These are phyloP conservation scores for Halisarca cf. caerulea DNA, from an alignment of 37 sponge, comb jelly and placozoan species.

Conservation along the genomic window DNA sequence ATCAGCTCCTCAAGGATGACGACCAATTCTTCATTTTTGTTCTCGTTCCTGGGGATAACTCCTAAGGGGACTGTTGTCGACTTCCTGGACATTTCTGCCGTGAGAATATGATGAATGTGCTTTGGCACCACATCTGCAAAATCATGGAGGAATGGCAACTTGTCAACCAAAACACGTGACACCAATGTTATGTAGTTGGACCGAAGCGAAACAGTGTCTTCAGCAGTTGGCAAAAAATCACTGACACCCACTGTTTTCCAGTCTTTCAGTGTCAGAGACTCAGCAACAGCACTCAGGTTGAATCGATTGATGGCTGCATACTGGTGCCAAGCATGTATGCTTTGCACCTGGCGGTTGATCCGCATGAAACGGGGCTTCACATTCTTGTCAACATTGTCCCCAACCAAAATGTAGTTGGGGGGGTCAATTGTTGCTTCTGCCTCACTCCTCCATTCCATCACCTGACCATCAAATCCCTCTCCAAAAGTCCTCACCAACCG, in stretches of 20 bases:
- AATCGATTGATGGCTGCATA: slow-evolving; percentile 11
- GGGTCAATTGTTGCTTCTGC: too few relatives aligned
- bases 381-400: slow-evolving; percentile 29
- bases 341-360: background rate
- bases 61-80: slow-evolving; percentile 3
- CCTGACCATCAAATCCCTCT: background rate
- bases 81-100: slow-evolving; percentile 17
- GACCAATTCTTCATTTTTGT: slow-evolving; percentile 33
- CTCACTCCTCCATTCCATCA: background rate
- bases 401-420: background rate
- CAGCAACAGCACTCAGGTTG: background rate
- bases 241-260: background rate
- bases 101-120: slow-evolving; percentile 15
- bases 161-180: background rate
- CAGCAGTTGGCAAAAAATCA: background rate
- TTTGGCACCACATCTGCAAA: background rate
- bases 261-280: background rate
- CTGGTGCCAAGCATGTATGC: slow-evolving; percentile 18
- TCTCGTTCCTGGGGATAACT: slow-evolving; percentile 35
- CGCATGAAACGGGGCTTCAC: slow-evolving; percentile 5
- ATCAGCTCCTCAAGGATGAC: background rate
- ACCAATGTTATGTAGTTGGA: background rate
- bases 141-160: background rate
- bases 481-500: background rate
- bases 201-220: background rate